These are phyloP conservation scores for Drosophila phalerata DNA, from an alignment of 2,888 invertebrate genomes.

Conservation along the genomic window DNA sequence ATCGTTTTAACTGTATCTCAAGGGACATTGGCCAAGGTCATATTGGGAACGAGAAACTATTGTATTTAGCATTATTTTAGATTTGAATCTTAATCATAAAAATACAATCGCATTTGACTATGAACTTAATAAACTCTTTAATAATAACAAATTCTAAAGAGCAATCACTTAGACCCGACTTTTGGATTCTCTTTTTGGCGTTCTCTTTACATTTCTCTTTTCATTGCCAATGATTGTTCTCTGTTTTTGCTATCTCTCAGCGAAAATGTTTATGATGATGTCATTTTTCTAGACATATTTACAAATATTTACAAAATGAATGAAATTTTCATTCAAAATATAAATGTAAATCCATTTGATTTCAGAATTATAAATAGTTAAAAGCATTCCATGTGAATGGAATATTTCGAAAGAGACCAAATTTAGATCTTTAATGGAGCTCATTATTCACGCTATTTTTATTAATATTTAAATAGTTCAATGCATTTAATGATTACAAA, in stretches of 20 bases:
- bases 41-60: not conserved
- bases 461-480: not conserved
- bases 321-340: not conserved
- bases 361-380: not conserved
- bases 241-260: not conserved
- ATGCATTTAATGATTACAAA: not conserved
- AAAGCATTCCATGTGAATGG: not conserved
- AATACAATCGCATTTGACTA: not conserved
- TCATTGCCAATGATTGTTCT: not conserved
- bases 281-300: constrained; percentile 2
- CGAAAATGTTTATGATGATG: constrained; percentile 3
- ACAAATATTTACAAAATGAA: constrained; percentile 7
- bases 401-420: not conserved
- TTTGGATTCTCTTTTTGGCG: not conserved
- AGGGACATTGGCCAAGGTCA: not conserved
- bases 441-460: not conserved
- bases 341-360: not conserved
- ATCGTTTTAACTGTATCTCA: not conserved
- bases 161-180: not conserved
- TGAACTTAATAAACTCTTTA: not conserved
- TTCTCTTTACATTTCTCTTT: constrained; percentile 3
- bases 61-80: not conserved
- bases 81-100: not conserved
- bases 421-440: constrained; percentile 1
- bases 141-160: not conserved